Evolutionary conservation across 2,113 vertebrate species (phyloP), one percentile per base, ranked within the genome.

Genomic region (Xyrauchen texanus): DNA sequence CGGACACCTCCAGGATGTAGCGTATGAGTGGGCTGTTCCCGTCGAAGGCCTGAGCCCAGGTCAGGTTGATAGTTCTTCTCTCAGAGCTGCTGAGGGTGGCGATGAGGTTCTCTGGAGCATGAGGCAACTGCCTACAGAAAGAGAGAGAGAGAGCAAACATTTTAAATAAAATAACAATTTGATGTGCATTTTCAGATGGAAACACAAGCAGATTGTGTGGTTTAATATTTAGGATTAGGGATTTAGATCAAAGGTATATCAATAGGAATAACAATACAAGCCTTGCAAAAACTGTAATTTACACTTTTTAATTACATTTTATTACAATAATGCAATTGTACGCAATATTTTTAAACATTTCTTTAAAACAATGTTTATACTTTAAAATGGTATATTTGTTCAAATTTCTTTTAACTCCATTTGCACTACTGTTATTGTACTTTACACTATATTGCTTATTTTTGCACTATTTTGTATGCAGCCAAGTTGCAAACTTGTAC

Each of bases 1-100:
- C 98, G 0, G 98, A 99, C 88, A 98, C 96, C 89, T 99, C 98
- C 89, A 99, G 87, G 77, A 97, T 60, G 78, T 98, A 98, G 82
- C 92, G 95, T 76, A 97, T 92, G 86, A 99, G 92, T 0, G 97
- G 96, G 87, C 97, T 99, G 94, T 99, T 99, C 69, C 98, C 98
- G 0, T 99, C 97, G 0, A 99, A 98, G 61, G 98, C 95, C 62
- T 95, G 94, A 57, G 95, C 94, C 97, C 96, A 99, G 0, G 96
- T 98, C 74, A 99, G 91, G 90, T 97, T 97, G 92, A 99, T 97
- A 89, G 96, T 92, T 7, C 98, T 91, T 74, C 92, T 95, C 90
- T 98, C 96, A 4, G 78, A 47, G 0, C 79, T 55, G 78, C 97
- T 97, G 76, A 97, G 90, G 0, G 85, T 45, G 0, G 96, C 97